Evolutionary conservation across 1,140 invertebrate genomes (phyloP).

Genomic region (Drosophila arizonae): DNA sequence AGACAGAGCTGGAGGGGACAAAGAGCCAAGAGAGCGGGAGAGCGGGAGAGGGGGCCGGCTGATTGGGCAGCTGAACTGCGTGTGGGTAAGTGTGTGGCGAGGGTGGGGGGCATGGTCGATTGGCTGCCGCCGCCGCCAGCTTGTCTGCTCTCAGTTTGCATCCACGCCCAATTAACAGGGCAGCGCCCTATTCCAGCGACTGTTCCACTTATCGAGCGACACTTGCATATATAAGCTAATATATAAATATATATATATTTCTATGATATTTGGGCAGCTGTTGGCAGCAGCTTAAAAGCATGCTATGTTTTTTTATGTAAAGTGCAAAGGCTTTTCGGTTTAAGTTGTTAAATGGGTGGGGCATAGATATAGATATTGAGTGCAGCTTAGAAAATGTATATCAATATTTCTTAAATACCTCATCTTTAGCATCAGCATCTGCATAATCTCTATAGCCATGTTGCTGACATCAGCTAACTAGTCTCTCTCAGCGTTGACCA

Average conservation of each 20-base stretch:
- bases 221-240: not conserved
- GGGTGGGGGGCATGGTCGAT: not conserved
- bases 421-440: no score
- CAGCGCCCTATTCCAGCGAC: constrained; percentile 2
- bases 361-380: no score
- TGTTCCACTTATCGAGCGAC: constrained; percentile 29
- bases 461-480: no score
- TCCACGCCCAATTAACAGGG: constrained; percentile 41
- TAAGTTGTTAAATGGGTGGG: no score
- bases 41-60: not conserved
- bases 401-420: no score
- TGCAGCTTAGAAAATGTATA: no score
- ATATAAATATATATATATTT: not conserved
- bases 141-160: constrained; percentile 54
- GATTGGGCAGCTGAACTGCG: not conserved
- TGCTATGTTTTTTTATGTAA: not conserved
- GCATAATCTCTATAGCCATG: not conserved
- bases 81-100: not conserved
- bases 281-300: not conserved
- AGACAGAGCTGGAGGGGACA: constrained; percentile 34
- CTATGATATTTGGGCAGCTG: not conserved
- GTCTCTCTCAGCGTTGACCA: no score
- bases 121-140: constrained; percentile 42
- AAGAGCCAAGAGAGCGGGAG: no score
- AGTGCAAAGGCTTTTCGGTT: no score